These are phyloP conservation scores for Chaetodon trifasciatus DNA, from an alignment of 2,797 vertebrate genomes.

Conservation along the genomic window DNA sequence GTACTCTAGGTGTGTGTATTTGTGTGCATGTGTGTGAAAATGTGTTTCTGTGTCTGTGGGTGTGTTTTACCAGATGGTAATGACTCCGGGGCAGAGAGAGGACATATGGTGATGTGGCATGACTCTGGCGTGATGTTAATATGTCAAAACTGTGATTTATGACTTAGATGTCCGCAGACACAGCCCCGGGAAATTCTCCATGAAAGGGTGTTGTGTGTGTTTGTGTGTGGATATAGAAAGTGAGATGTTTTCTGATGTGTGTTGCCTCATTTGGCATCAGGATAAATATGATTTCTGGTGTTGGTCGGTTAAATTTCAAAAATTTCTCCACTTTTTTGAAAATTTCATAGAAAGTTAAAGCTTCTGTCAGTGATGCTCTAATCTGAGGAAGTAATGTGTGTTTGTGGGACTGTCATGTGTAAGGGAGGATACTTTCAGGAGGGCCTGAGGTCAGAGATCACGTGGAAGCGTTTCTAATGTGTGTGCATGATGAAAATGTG, in stretches of 20 bases:
- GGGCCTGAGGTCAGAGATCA: conserved; percentile 28
- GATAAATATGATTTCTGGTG: background rate
- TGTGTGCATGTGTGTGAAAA: conserved; percentile 27
- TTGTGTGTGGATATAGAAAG: background rate
- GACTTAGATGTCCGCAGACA: conserved; percentile 54
- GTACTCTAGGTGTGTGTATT: conserved; percentile 2
- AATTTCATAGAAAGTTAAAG: background rate
- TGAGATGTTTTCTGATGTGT: background rate
- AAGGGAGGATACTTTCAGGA: background rate
- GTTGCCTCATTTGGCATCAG: conserved; percentile 12
- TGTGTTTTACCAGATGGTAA: conserved; percentile 72
- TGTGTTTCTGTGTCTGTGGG: conserved; percentile 40
- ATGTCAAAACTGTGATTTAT: conserved; percentile 80
- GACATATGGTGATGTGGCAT: conserved; percentile 78
- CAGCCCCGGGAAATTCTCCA: conserved; percentile 27
- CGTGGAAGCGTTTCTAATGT: conserved; percentile 25
- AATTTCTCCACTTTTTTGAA: background rate
- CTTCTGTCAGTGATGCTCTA: background rate
- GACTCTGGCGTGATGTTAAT: conserved; percentile 70
- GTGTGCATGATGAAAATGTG: conserved; percentile 25
- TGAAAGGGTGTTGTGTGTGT: background rate
- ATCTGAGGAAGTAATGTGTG: background rate
- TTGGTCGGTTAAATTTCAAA: background rate
- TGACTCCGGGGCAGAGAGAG: conserved; percentile 61
- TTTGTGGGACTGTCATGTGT: background rate